Percentiles rank a stretch among this genome's conserved stretches.
These are phyloP conservation scores for Phainopepla nitens DNA, from an alignment of 2,113 vertebrate genomes.

Conservation along the genomic window DNA sequence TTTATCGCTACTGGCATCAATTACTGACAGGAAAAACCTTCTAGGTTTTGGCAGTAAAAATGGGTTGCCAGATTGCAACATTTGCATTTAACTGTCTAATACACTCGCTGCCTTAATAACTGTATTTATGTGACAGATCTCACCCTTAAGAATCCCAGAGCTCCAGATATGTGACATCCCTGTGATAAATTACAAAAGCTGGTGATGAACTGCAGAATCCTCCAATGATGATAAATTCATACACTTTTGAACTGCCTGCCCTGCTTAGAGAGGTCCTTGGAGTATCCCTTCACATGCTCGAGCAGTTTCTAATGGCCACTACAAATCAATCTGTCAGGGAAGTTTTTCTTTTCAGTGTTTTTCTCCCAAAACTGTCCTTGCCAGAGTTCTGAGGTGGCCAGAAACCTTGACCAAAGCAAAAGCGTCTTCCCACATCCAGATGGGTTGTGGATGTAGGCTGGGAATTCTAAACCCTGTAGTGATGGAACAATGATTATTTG, in stretches of 20 bases:
- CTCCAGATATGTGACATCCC: not conserved
- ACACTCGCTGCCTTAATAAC: not conserved
- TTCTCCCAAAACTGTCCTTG: not conserved
- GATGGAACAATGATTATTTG: not conserved
- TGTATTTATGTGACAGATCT: slow-evolving; percentile 44
- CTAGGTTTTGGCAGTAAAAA: slow-evolving; percentile 41
- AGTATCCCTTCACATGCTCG: not conserved
- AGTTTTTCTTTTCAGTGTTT: not conserved
- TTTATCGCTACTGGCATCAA: slow-evolving; percentile 50
- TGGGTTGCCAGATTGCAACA: slow-evolving; percentile 43
- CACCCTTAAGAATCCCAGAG: slow-evolving; percentile 23
- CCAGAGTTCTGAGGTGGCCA: not conserved
- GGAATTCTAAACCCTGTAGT: not conserved
- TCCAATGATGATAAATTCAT: slow-evolving; percentile 28
- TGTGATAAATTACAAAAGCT: slow-evolving; percentile 20
- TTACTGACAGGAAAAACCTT: slow-evolving; percentile 44
- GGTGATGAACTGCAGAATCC: not conserved
- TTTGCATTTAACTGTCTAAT: slow-evolving; percentile 46
- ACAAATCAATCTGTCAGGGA: slow-evolving; percentile 37
- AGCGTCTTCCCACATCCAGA: accelerated
- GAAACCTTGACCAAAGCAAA: not conserved
- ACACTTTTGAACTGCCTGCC: not conserved
- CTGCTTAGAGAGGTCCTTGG: not conserved
- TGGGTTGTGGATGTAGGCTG: not conserved
- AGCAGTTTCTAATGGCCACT: slow-evolving; percentile 16